Base-by-base conservation (phyloP, 2,797 vertebrate species). In the Leontopithecus rosalia region DNA sequence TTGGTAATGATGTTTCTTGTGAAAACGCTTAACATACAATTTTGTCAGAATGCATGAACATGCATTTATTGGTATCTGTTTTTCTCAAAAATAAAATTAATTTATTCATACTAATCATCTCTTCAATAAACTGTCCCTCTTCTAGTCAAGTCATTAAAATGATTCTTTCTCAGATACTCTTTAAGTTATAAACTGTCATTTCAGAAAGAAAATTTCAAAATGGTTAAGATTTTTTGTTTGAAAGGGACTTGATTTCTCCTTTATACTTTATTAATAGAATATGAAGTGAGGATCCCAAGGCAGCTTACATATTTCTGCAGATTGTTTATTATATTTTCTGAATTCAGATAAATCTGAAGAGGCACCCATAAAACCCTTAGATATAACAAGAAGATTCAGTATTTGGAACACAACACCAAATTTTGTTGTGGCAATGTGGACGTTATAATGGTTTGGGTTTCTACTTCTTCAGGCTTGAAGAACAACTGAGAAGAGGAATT, bases 1-100 rank as follows among this genome's bases (percentile, higher is more conserved):
- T 84, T 89, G 58, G 26, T 87, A 93, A 97, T 93, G 79, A 82
- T 88, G 36, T 85, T 9, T 64, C 30, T 75, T 88, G 4, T 58
- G 90, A 80, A 97, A 83, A 75, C 70, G 12, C 52, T 92, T 82
- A 94, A 85, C 41, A 75, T 14, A 77, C 28, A 88, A 15, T 84
- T 94, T 95, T 79, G 19, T 90, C 91, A 85, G 92, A 92, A 91
- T 88, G 5, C 12, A 19, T 50, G n/a, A 64, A 81, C 33, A 88
- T 36, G 43, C 19, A 80, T 72, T 96, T 84, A 96, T 67, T 86
- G 89, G 84, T 88, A 76, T 43, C 50, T 95, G 88, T 24, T 88
- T 97, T 95, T 89, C n/a, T 95, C 58, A 96, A 90, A 82, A 95
- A 97, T 90, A 93, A 88, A 93, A 94, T 88, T 73, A 72, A 91